Evolutionary conservation across 2,113 vertebrate genomes (phyloP), one percentile per base, ranked within the genome.

Genomic region (Proterorhinus semilunaris): DNA sequence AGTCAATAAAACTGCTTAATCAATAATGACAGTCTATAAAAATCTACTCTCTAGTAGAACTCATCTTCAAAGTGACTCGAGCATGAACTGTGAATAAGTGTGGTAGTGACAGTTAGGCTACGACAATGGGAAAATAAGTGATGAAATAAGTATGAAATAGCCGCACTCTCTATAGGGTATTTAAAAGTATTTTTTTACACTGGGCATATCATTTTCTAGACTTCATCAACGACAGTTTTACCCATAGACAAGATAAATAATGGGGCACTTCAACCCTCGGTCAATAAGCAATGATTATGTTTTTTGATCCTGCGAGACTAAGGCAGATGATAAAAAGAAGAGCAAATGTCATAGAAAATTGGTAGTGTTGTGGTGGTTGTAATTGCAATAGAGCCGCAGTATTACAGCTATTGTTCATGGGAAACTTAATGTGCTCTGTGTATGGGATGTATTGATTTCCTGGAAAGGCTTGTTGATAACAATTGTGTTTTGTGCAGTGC

Each of bases 361-460:
- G n/a, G n/a, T 80, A 46, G 66, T 68, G 49, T 62, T 71, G 62
- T 68, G 47, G 70, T 78, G 75, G 42, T 42, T 70, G 71, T 69
- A 68, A 58, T 79, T 76, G 81, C 71, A 82, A 69, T 69, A 71
- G 65, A 54, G 53, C 65, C 10, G 71, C 48, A 16, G 55, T 74
- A 62, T 76, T 47, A 69, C 65, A 42, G 76, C 61, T 49, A 76
- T 82, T 79, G 66, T 53, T 82, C 76, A 68, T 46, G 53, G 78
- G 76, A 59, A 69, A 46, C 63, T 68, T 79, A 55, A 76, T 36
- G n/a, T 36, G 42, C 9, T 44, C 17, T 5, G 15, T 50, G n/a
- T 16, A 74, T 64, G 59, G 65, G 72, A 67, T 42, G 6, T 75
- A 83, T 85, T 66, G 74, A 83, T 86, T 83, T 83, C 53, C 77